These are phyloP conservation scores for Sarcophilus harrisii DNA, from an alignment of 2,797 vertebrate species.

Conservation along the genomic window DNA sequence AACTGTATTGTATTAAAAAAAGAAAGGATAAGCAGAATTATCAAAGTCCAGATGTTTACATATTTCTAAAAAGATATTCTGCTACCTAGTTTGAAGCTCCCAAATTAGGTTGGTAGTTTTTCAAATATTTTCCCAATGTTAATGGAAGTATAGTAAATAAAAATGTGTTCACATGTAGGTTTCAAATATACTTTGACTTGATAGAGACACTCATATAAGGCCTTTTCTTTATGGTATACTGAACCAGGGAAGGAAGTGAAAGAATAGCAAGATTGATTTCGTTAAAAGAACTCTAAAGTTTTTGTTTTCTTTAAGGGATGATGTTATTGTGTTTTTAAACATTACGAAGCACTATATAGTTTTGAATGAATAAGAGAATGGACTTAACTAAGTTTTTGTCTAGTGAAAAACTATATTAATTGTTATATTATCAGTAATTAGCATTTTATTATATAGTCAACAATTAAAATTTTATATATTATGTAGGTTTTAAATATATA, in stretches of 20 bases:
- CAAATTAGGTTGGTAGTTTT: slow-evolving; percentile 6
- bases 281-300: neutral
- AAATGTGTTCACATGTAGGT: neutral
- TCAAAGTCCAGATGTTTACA: slow-evolving; percentile 18
- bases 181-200: neutral
- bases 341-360: neutral
- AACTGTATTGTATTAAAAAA: neutral
- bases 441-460: neutral
- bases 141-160: neutral
- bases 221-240: neutral
- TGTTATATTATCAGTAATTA: neutral
- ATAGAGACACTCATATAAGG: neutral
- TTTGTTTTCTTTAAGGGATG: neutral
- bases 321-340: neutral
- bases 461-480: neutral
- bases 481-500: neutral
- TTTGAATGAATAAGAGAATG: neutral
- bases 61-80: slow-evolving; percentile 14
- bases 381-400: neutral
- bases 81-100: slow-evolving; percentile 2
- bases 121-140: neutral
- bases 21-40: neutral
- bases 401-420: neutral
- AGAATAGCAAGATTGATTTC: neutral
- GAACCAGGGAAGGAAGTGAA: neutral